Evolutionary conservation across 2,797 vertebrate species (phyloP), one percentile per base, ranked within the genome.

Genomic region (Hyperoplus immaculatus): DNA sequence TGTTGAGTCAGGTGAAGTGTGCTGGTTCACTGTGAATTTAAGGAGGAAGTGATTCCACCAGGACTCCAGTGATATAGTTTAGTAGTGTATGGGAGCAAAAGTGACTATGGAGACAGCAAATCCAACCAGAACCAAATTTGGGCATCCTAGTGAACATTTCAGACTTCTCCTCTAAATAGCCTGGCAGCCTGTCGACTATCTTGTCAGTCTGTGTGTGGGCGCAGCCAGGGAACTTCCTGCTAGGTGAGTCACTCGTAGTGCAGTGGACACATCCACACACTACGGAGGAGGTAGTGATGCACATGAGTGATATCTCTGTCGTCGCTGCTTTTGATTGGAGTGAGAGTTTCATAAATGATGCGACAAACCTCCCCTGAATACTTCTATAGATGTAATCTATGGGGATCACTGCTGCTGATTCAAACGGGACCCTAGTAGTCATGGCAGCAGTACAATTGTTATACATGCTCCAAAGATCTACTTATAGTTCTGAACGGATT

Each of bases 241-340:
- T 86, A 9, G 39, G 72, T 95, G 95, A 95, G 77, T 96, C 95
- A 95, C 75, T 84, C 18, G 21, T 80, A 84, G 87, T 83, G 91
- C 78, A 57, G 89, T 49, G 79, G 77, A 87, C 83, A 77, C 87
- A 72, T 92, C 91, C 92, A 89, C 89, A 92, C 83, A 84, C 65
- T 87, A 87, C 46, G 93, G 89, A 90, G 95, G 94, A 91, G 94
- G 90, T 46, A 84, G 90, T 87, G 91, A 91, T 93, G 92, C 82
- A 38, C 65, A 75, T 70, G 63, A 81, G 84, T 78, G 78, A 85
- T 75, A 76, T 66, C 83, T 66, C 42, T 70, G 75, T 62, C 42
- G n/a, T 59, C 7, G 60, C 56, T 15, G 57, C 56, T 65, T 76
- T 58, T 69, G 76, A 90, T 84, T 84, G 82, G 83, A 21, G 42